Evolutionary conservation across 2,113 vertebrate genomes (phyloP).

Genomic region (Corythornis cristatus): DNA sequence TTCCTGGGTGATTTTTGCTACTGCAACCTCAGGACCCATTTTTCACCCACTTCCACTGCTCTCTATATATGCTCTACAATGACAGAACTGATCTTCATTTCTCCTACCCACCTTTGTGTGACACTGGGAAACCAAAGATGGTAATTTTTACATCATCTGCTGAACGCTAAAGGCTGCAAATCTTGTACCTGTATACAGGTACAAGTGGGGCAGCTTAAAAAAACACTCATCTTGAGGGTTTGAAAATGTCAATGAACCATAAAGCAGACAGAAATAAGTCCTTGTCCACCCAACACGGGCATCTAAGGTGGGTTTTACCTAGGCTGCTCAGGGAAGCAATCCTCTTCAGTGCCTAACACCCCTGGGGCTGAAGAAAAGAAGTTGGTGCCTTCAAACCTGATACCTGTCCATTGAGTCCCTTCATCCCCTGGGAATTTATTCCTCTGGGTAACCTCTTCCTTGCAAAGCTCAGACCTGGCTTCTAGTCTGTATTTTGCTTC

Average conservation of each 20-base stretch:
- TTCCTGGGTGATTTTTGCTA: background rate
- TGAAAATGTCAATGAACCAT: background rate
- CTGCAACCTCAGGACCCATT: background rate
- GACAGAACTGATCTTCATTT: background rate
- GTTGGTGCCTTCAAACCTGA: background rate
- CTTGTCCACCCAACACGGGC: background rate
- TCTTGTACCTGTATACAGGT: background rate
- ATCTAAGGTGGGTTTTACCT: background rate
- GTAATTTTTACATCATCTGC: background rate
- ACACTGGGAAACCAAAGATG: background rate
- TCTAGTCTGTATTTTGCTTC: slow-evolving; percentile 1
- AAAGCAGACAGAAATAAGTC: background rate
- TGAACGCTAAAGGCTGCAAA: background rate
- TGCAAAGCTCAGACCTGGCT: background rate
- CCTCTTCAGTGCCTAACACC: background rate
- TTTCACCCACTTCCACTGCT: background rate
- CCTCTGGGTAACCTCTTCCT: background rate
- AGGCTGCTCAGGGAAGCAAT: background rate
- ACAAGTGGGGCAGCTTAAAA: background rate
- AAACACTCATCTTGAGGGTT: background rate
- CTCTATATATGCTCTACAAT: background rate
- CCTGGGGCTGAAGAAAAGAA: background rate
- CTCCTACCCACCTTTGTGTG: background rate
- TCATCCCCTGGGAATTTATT: background rate
- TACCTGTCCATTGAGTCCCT: background rate